Percentiles rank a stretch among this genome's conserved stretches.
Conservation (phyloP, 2,888 invertebrate genomes). For the Amphipyra berbera region DNA sequence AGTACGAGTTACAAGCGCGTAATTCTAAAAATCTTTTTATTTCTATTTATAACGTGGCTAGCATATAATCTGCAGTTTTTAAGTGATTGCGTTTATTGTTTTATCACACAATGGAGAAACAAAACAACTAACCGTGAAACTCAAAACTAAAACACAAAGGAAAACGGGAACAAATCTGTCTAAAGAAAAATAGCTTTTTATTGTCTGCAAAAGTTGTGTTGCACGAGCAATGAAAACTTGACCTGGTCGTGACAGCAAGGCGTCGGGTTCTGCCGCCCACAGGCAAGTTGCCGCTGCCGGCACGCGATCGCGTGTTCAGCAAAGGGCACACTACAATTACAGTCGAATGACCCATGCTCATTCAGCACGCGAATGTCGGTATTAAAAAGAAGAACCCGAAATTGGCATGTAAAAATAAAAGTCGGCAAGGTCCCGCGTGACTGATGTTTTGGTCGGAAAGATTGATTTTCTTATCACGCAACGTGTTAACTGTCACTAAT, state of each 20-base stretch:
- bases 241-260: conserved; percentile 48
- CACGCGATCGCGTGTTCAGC: conserved; percentile 84
- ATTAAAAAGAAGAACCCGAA: conserved; percentile 73
- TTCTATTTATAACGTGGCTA: conserved; percentile 6
- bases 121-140: conserved; percentile 35
- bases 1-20: neutral
- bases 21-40: conserved; percentile 1
- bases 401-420: conserved; percentile 68
- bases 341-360: conserved; percentile 77
- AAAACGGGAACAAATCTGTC: conserved; percentile 36
- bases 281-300: conserved; percentile 20
- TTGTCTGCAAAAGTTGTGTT: conserved; percentile 49
- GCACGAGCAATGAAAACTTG: conserved; percentile 47
- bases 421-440: conserved; percentile 54
- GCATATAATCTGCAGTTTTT: neutral
- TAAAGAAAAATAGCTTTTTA: conserved; percentile 47
- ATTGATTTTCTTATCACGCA: conserved; percentile 64
- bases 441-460: conserved; percentile 54
- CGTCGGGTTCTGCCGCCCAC: conserved; percentile 37
- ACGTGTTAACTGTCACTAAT: conserved; percentile 41
- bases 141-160: conserved; percentile 37
- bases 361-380: conserved; percentile 79
- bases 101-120: conserved; percentile 31
- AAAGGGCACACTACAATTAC: conserved; percentile 81
- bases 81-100: conserved; percentile 32